Evolutionary conservation across 2,113 vertebrate genomes (phyloP), one percentile per base, ranked within the genome.

Genomic region (Pangasianodon gigas): DNA sequence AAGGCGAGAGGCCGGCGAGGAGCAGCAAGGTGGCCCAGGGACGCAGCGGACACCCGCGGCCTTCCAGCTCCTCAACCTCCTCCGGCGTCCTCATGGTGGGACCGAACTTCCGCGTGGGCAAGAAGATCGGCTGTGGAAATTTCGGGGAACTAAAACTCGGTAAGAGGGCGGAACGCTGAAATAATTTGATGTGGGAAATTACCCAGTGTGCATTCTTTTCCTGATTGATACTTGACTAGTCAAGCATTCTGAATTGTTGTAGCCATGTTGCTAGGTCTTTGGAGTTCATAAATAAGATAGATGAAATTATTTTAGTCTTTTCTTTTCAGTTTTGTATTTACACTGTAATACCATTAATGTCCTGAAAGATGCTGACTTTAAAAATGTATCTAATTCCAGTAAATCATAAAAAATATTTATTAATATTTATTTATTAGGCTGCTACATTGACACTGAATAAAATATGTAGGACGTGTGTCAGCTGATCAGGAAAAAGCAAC

Each of bases 101-200:
- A 92, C 97, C 97, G 89, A 98, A 98, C 94, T 98, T 98, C 94
- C 96, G 97, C 92, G 97, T 98, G 93, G 97, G 97, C 93, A 98
- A 98, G 95, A 98, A 97, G 95, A 98, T 98, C 92, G 97, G 97
- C 84, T 97, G 97, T 92, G 97, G 97, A 92, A 98, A 98, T 94
- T 98, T 98, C 60, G 97, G 97, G 94, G 97, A 98, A 6, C 96
- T 98, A 91, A 96, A 97, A 94, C 94, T 98, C 95, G 97, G 97
- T 97, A 97, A 97, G 96, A 54, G 2, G 79, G 29, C 3, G 14
- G 44, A 52, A 79, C 26, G 21, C 18, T 11, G 32, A 1, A 44
- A 54, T 48, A 14, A 37, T 24, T 4, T 58, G 26, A 65, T 19
- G 13, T 83, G 18, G n/a, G 48, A 71, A 86, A 2, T 51, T 19